Percentiles rank a stretch among this genome's conserved stretches.
Conservation (phyloP, 1,140 invertebrate species). For the Ridgeia piscesae region DNA sequence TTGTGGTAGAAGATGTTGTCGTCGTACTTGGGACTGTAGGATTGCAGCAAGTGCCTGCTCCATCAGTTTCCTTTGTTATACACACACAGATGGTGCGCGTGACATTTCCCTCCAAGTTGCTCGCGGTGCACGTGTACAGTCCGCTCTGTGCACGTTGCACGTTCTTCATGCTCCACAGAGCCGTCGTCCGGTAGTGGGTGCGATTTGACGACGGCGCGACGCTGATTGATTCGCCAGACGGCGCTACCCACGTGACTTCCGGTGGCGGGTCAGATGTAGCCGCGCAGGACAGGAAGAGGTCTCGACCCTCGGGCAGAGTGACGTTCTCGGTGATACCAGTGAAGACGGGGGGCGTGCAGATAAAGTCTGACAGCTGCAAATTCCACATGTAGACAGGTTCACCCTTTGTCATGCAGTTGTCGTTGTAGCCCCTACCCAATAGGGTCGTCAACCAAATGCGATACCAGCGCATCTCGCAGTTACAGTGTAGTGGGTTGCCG, state of each 20-base stretch:
- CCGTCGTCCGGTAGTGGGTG: slow-evolving; percentile 12
- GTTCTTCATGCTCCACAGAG: slow-evolving; percentile 10
- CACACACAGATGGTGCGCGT: not conserved
- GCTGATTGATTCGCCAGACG: slow-evolving; percentile 22
- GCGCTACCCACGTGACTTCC: slow-evolving; percentile 21
- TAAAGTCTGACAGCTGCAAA: slow-evolving; percentile 3
- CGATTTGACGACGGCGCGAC: slow-evolving; percentile 22
- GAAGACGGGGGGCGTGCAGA: slow-evolving; percentile 22
- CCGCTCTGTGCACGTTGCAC: slow-evolving; percentile 13
- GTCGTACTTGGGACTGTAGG: not conserved
- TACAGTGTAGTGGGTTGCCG: slow-evolving; percentile 25
- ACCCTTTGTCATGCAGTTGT: not conserved
- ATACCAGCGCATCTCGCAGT: slow-evolving; percentile 33
- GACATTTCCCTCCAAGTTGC: slow-evolving; percentile 15
- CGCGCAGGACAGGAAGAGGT: slow-evolving; percentile 18
- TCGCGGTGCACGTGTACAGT: slow-evolving; percentile 24
- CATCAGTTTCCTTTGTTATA: too few species aligned
- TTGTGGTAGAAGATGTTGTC: not conserved
- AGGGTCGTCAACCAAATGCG: slow-evolving; percentile 15
- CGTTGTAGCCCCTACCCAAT: not conserved
- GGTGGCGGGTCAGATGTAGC: slow-evolving; percentile 23
- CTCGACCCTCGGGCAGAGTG: not conserved
- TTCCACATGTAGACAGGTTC: not conserved
- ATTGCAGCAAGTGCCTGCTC: not conserved
- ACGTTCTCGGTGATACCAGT: slow-evolving; percentile 11